Evolutionary conservation across 2,888 invertebrate genomes (phyloP), one percentile per base, ranked within the genome.

Genomic region (Amblyjoppa proteus): DNA sequence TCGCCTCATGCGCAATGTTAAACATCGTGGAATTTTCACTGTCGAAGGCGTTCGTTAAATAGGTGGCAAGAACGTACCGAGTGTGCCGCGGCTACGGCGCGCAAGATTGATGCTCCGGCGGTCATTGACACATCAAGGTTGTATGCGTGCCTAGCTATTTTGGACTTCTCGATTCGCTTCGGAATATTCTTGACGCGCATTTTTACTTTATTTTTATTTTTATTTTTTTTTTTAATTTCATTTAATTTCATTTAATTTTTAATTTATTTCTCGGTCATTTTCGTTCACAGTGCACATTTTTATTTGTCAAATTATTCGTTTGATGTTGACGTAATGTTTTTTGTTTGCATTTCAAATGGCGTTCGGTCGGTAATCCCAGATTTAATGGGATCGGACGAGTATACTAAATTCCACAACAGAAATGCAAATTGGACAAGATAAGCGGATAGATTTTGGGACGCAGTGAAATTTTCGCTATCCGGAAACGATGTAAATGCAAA

Each of bases 51-150:
- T 31, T 76, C 51, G 31, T 34, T 28, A 11, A 34, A 31, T 53
- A 53, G 53, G n/a, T n/a, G 20, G 53, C 53, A 4, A 20, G n/a
- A 53, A 53, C 20, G 20, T 2, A 6, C 11, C 53, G 53, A n/a
- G 6, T n/a, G 1, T 16, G 34, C 34, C 13, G 61, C 31, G 6
- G 16, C 31, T 58, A 28, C 16, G 16, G 7, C 28, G 61, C 6
- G 13, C 11, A 34, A 61, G 61, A 61, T 61, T 28, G 6, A 61
- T 61, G 61, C 11, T 31, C 5, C 45, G 13, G 5, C 61, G 28
- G 31, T 13, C 61, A 61, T 61, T 61, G 61, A 61, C 61, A 61
- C 34, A 61, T 31, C 28, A 61, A 25, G 28, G 25, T 61, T 28
- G 25, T 28, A 13, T 61, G 28, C 13, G 28, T 9, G n/a, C 6